phyloP scores from a whole-genome alignment of 2,888 invertebrate genomes.

The Chromoteleia sp. region DNA sequence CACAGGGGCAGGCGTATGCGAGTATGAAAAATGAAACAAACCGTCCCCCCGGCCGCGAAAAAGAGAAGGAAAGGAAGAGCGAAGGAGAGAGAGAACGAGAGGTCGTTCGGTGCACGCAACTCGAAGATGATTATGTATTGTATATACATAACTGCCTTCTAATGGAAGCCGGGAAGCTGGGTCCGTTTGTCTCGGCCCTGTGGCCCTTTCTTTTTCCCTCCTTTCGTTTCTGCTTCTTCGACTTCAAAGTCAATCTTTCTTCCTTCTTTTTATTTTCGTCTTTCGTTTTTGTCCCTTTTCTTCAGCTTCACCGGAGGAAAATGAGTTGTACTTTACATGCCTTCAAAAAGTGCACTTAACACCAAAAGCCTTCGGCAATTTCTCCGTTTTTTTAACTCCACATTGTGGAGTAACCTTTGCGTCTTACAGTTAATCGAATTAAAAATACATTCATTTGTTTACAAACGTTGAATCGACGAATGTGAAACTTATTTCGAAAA shows the following conservation, averaged over 20 bases:
- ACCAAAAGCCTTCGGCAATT: constrained; percentile 41
- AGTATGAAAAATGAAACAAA: constrained; percentile 80
- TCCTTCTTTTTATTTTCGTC: constrained; percentile 36
- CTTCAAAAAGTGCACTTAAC: constrained; percentile 49
- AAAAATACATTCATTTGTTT: too few species aligned
- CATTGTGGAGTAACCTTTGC: constrained; percentile 3
- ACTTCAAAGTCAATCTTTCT: constrained; percentile 64
- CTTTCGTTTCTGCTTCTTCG: constrained; percentile 69
- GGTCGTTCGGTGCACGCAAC: constrained; percentile 82
- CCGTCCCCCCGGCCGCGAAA: constrained; percentile 67
- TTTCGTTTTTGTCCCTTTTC: constrained; percentile 67
- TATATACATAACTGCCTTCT: constrained; percentile 73
- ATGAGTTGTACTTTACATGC: constrained; percentile 60
- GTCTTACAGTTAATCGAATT: constrained; percentile 30
- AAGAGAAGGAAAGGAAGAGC: constrained; percentile 23
- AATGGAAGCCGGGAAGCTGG: constrained; percentile 74
- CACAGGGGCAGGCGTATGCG: constrained; percentile 70
- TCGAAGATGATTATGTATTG: constrained; percentile 81
- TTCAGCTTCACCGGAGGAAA: constrained; percentile 53
- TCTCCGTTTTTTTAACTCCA: constrained; percentile 1
- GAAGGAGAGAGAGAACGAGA: constrained; percentile 50
- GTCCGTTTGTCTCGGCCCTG: constrained; percentile 75
- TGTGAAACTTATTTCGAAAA: too few species aligned
- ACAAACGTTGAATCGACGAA: too few species aligned
- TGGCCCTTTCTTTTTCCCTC: constrained; percentile 65